Evolutionary conservation across 2,113 vertebrate genomes (phyloP).

Genomic region (Lepidiolamprologus cunningtoni): DNA sequence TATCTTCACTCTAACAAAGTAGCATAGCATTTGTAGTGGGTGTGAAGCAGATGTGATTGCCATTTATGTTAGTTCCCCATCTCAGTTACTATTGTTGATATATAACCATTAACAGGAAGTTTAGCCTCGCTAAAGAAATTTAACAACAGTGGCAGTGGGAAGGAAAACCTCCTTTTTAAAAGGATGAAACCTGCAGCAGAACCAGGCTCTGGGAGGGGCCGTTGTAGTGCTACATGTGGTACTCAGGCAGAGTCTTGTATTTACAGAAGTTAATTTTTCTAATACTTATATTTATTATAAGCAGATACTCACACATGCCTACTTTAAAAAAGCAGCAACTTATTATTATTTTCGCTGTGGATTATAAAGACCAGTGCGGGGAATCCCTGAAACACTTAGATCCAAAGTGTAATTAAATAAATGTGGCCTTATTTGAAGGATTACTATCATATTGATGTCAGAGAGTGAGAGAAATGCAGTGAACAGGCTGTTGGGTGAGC

Average conservation of each 20-base stretch:
- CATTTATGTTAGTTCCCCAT: not conserved
- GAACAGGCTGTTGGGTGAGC: not conserved
- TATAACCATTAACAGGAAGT: not conserved
- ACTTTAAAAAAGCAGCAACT: not conserved
- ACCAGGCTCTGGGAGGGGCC: not conserved
- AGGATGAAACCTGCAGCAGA: not conserved
- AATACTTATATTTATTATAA: not conserved
- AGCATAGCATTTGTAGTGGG: not conserved
- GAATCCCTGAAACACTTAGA: not conserved
- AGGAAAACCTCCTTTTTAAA: not conserved
- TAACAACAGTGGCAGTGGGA: fast-evolving
- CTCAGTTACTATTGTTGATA: not conserved
- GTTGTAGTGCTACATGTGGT: not conserved
- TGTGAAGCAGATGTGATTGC: not conserved
- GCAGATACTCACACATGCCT: not conserved
- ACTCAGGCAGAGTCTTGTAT: not conserved
- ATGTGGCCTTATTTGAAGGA: not conserved
- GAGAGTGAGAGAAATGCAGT: not conserved
- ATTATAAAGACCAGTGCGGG: fast-evolving
- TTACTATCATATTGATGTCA: not conserved
- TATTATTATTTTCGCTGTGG: not conserved
- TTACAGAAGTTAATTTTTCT: not conserved
- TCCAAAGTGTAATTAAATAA: not conserved
- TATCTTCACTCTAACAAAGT: not conserved
- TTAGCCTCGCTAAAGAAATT: not conserved